Evolutionary conservation across 2,888 invertebrate genomes (phyloP).

Genomic region (Hydrotaea cyrtoneurina): DNA sequence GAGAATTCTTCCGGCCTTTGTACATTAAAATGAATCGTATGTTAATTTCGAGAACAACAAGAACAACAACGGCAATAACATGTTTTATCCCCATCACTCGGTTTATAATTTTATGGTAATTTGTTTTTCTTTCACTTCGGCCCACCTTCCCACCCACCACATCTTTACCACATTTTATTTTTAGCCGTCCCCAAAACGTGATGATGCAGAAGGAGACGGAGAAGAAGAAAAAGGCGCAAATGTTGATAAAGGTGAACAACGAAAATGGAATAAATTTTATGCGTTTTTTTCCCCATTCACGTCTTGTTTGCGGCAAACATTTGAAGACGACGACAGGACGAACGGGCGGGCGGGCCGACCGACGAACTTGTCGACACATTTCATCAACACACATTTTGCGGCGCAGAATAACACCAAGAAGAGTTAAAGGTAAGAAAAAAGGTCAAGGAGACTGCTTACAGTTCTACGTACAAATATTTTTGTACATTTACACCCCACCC

Average conservation of each 20-base stretch:
- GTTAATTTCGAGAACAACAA: slow-evolving; percentile 51
- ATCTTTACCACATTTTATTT: no score
- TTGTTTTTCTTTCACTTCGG: slow-evolving; percentile 31
- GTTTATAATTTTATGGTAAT: slow-evolving; percentile 64
- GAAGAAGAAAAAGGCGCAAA: slow-evolving; percentile 1
- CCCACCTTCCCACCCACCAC: neutral
- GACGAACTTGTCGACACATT: neutral
- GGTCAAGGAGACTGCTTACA: neutral
- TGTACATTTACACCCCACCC: neutral
- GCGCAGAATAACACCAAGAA: neutral
- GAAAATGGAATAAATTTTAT: slow-evolving; percentile 11
- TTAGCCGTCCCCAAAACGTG: neutral
- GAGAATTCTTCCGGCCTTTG: slow-evolving; percentile 34
- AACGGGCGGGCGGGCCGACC: neutral
- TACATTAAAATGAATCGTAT: slow-evolving; percentile 50
- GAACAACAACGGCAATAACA: slow-evolving; percentile 32
- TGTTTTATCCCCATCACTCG: slow-evolving; percentile 30
- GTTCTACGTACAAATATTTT: neutral
- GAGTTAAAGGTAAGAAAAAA: neutral
- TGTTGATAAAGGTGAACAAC: slow-evolving; percentile 5
- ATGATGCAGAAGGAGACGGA: neutral
- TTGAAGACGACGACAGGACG: neutral
- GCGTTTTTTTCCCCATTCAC: neutral
- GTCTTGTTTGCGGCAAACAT: slow-evolving; percentile 16
- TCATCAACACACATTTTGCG: slow-evolving; percentile 4